Percentiles rank a stretch among this genome's conserved stretches.
Conservation (phyloP, 2,888 invertebrate species). For the Apodemia mormo region DNA sequence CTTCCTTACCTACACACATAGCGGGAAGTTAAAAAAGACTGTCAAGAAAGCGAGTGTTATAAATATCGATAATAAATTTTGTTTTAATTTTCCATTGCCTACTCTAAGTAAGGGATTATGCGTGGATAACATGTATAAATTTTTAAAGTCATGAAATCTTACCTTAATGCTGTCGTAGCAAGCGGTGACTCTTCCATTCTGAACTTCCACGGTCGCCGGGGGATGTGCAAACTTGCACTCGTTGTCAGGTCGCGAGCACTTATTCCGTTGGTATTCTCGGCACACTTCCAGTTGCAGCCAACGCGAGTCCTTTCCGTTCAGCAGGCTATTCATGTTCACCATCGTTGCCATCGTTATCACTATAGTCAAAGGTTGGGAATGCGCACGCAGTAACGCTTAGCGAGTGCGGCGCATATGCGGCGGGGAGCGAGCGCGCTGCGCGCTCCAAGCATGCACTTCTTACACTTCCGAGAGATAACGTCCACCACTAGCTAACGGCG, state of each 20-base stretch:
- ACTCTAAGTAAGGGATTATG: neutral
- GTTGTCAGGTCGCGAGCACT: conserved; percentile 99
- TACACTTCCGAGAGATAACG: conserved; percentile 50
- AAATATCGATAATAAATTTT: no score
- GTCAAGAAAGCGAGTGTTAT: neutral
- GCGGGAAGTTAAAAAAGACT: neutral
- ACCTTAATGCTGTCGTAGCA: conserved; percentile 99
- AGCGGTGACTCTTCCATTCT: conserved; percentile 99
- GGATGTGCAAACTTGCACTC: conserved; percentile 99
- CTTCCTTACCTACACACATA: no score
- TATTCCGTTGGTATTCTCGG: conserved; percentile 99
- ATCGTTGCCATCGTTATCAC: conserved; percentile 88
- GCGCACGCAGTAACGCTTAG: conserved; percentile 72
- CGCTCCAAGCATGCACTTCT: conserved; percentile 70
- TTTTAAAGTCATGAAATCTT: conserved; percentile 59
- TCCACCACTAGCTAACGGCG: conserved; percentile 50
- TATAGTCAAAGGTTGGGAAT: conserved; percentile 55
- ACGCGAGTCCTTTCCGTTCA: conserved; percentile 99
- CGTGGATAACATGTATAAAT: neutral
- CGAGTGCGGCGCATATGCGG: conserved; percentile 78
- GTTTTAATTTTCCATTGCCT: neutral
- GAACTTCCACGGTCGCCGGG: conserved; percentile 99
- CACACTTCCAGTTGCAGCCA: conserved; percentile 99
- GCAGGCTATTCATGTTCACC: conserved; percentile 98
- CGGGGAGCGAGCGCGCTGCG: conserved; percentile 69